Conservation (phyloP, 2,888 invertebrate genomes). For the Epicampocera succincta region DNA sequence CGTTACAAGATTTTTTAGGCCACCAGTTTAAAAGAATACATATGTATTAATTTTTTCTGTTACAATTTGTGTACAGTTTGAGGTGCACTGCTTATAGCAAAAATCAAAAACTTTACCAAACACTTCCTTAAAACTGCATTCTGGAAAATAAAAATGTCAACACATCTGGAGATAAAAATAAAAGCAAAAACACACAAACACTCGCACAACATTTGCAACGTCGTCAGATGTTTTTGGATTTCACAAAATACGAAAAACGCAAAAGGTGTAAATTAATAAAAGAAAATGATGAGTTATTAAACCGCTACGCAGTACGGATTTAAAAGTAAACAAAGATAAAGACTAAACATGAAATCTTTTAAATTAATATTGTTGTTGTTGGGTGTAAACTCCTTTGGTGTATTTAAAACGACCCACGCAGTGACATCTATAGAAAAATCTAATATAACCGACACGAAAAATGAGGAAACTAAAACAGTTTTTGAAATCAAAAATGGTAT, state of each 20-base stretch:
- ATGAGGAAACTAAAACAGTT: slow-evolving; percentile 38
- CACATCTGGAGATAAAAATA: slow-evolving; percentile 38
- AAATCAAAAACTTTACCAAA: slow-evolving; percentile 7
- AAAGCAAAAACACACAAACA: background rate
- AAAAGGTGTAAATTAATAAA: slow-evolving; percentile 16
- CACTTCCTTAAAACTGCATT: slow-evolving; percentile 10
- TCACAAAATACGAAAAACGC: slow-evolving; percentile 26
- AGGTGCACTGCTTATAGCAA: background rate
- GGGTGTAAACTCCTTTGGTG: slow-evolving; percentile 4
- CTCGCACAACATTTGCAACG: slow-evolving; percentile 58
- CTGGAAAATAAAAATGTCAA: slow-evolving; percentile 41
- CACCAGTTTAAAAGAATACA: too few species aligned
- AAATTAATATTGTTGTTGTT: slow-evolving; percentile 40
- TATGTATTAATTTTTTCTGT: too few species aligned
- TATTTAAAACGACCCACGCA: slow-evolving; percentile 51
- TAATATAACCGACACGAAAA: slow-evolving; percentile 1
- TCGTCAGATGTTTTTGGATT: slow-evolving; percentile 60
- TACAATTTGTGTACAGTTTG: background rate
- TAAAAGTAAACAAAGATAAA: background rate
- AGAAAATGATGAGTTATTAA: slow-evolving; percentile 45
- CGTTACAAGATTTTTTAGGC: too few species aligned
- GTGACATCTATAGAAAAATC: slow-evolving; percentile 1
- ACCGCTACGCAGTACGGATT: background rate
- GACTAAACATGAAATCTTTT: slow-evolving; percentile 36
- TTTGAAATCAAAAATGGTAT: slow-evolving; percentile 50